Conservation (phyloP, 35 echinoderm and acorn worm species). For the Hemicentrotus pulcherrimus region DNA sequence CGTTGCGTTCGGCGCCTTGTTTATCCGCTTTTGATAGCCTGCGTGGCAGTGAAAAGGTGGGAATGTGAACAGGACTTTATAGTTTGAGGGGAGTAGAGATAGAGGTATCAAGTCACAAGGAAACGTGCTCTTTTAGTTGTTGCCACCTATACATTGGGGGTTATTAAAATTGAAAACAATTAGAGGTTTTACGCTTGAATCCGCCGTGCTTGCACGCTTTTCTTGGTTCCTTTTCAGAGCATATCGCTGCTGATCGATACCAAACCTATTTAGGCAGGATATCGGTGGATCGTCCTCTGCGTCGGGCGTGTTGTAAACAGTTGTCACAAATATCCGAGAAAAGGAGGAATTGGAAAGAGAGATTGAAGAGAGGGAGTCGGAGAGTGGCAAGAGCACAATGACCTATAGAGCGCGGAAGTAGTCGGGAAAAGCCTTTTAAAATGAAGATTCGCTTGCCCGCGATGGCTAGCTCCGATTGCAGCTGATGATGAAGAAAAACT, state of each 20-base stretch:
- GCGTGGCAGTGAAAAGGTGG: background rate
- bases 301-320: constrained; percentile 47
- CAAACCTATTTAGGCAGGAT: constrained; percentile 54
- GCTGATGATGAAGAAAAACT: background rate
- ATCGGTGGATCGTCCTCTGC: constrained; percentile 22
- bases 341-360: background rate
- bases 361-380: background rate
- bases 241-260: constrained; percentile 39
- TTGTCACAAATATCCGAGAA: constrained; percentile 48
- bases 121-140: constrained; percentile 40
- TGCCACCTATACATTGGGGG: constrained; percentile 15
- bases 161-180: constrained; percentile 56
- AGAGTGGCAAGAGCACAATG: background rate
- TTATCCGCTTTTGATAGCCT: background rate
- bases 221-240: constrained; percentile 19
- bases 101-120: constrained; percentile 34
- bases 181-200: constrained; percentile 43
- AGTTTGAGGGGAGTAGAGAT: constrained; percentile 37
- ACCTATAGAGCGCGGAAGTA: background rate
- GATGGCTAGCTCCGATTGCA: background rate
- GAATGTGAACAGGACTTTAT: background rate
- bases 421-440: background rate
- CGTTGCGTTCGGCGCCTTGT: background rate
- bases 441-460: background rate
- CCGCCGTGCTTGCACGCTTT: constrained; percentile 44